Base-by-base conservation (phyloP, 2,113 vertebrate genomes). In the Callaeas wilsoni region DNA sequence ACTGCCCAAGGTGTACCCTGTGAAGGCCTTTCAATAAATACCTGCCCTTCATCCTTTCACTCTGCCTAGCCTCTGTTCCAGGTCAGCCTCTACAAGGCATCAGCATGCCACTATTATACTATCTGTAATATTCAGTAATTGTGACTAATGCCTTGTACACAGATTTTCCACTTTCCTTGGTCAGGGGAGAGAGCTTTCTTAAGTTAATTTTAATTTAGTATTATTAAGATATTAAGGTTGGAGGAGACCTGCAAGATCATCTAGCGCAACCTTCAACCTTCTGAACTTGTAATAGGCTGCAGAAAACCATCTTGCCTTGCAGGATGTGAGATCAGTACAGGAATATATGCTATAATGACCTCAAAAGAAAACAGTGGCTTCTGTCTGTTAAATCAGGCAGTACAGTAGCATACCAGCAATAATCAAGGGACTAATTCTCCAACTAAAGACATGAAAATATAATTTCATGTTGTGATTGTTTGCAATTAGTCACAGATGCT, bases 381-480 rank as follows among this genome's bases (percentile, higher is more conserved):
- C 26, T 89, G 20, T 35, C 55, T 87, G 49, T 77, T 87, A 91
- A 80, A 83, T 85, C 89, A 87, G 42, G 35, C 69, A 84, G 52
- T 81, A 86, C 56, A 41, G 47, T 47, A 84, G 32, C 64, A 39
- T 41, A 74, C 20, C 42, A 94, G 41, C 42, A 94, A 94, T 83
- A 96, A 96, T 83, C 87, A 96, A 73, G 87, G 60, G 81, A 83
- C 42, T 90, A 73, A 71, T 80, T n/a, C 81, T 84, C 23, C 65
- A 90, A 26, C 85, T 93, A 84, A 93, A 89, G 56, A 56, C 89
- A 53, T 62, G 81, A 94, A 96, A 95, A 94, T 88, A 95, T 78
- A 87, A 87, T 92, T 94, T 69, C 55, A 60, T 78, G 55, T 86
- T 95, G 90, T 90, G 87, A 95, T 90, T 89, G 65, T 94, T 96